A percentile compares a stretch with the other conserved stretches of the same genome.
Evolutionary conservation across 1,140 invertebrate genomes (phyloP).

Genomic region (Cardiocondyla obscurior): DNA sequence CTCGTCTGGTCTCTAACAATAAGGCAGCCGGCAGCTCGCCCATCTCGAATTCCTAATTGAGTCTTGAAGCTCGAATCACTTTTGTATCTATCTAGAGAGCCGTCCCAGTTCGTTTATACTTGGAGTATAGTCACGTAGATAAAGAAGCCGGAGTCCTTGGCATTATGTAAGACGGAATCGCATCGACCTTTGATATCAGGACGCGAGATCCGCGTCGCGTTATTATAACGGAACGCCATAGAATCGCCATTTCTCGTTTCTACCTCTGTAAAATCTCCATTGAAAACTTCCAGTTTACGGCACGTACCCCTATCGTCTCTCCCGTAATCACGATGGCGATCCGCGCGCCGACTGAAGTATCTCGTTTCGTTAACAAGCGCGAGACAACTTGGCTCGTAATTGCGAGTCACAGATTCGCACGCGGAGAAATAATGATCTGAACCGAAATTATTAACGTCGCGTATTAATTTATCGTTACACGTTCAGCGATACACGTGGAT

Average conservation of each 20-base stretch:
- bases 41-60: conserved; percentile 55
- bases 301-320: not conserved
- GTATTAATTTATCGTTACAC: conserved; percentile 33
- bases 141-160: conserved; percentile 32
- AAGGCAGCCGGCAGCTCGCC: conserved; percentile 17
- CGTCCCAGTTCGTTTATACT: conserved; percentile 18
- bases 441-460: conserved; percentile 28
- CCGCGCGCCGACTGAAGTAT: not conserved
- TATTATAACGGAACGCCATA: not conserved
- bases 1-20: conserved; percentile 51
- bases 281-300: not conserved
- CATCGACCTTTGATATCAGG: conserved; percentile 14
- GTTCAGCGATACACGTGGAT: not conserved
- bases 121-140: conserved; percentile 2
- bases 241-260: not conserved
- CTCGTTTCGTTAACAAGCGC: not conserved
- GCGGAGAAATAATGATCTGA: not conserved
- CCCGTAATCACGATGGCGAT: not conserved
- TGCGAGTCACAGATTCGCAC: conserved; percentile 7
- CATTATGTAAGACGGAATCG: conserved; percentile 12
- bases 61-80: conserved; percentile 43
- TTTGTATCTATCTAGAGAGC: conserved; percentile 19
- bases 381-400: not conserved
- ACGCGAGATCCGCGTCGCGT: not conserved
- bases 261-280: not conserved